phyloP scores from a whole-genome alignment of 1,140 invertebrate species.

The Diplogasteroides magnus region DNA sequence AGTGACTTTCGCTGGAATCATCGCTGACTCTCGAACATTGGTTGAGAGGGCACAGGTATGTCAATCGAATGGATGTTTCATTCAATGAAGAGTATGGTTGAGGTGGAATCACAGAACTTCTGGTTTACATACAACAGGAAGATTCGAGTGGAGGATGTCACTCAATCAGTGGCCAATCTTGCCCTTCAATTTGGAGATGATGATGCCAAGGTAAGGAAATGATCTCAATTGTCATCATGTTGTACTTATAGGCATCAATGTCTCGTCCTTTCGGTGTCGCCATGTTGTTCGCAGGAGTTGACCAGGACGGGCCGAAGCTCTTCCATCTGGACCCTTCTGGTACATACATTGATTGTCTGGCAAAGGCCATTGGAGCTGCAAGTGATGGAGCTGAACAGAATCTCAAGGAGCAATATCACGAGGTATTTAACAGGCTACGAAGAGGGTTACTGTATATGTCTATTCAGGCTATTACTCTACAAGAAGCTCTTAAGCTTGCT shows the following conservation, averaged over 20 bases:
- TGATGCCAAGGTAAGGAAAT: constrained; percentile 70
- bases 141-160: constrained; percentile 79
- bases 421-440: constrained; percentile 60
- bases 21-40: constrained; percentile 92
- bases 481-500: constrained; percentile 84
- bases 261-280: constrained; percentile 98
- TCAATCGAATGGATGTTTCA: background rate
- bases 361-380: constrained; percentile 97
- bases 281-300: constrained; percentile 64
- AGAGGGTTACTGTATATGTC: constrained; percentile 34
- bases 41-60: constrained; percentile 76
- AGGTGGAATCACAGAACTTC: constrained; percentile 72
- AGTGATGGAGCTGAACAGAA: constrained; percentile 98
- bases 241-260: constrained; percentile 56
- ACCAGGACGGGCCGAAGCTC: constrained; percentile 62
- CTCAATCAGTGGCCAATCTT: constrained; percentile 93
- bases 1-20: constrained; percentile 93
- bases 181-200: constrained; percentile 98
- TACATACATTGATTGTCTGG: constrained; percentile 93
- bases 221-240: constrained; percentile 15
- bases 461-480: constrained; percentile 85
- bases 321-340: constrained; percentile 95
- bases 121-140: constrained; percentile 55
- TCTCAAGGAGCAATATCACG: constrained; percentile 78
- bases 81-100: background rate